phyloP scores from a whole-genome alignment of 2,888 invertebrate genomes.

The Sesamia inferens region DNA sequence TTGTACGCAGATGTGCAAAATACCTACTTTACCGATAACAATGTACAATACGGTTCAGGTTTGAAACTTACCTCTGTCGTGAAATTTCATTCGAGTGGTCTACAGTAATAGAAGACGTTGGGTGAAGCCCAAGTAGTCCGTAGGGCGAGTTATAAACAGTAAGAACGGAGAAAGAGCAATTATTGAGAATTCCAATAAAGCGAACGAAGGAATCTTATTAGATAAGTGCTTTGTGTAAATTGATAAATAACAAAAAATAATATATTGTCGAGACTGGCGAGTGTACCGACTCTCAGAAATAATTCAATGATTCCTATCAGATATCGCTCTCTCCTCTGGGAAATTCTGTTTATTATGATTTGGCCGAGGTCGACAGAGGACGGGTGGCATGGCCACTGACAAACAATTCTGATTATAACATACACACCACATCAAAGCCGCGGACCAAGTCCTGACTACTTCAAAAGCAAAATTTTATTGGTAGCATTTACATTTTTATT shows the following conservation, averaged over 20 bases:
- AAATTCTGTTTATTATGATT: slow-evolving; percentile 79
- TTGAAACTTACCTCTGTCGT: slow-evolving; percentile 15
- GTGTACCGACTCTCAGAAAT: slow-evolving; percentile 61
- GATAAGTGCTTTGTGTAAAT: slow-evolving; percentile 55
- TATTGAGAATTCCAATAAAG: slow-evolving; percentile 49
- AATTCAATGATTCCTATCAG: slow-evolving; percentile 78
- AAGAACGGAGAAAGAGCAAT: slow-evolving; percentile 48
- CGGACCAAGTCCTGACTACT: slow-evolving; percentile 75
- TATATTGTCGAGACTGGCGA: slow-evolving; percentile 37
- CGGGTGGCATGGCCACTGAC: slow-evolving; percentile 70
- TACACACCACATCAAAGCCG: slow-evolving; percentile 85
- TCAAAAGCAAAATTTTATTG: slow-evolving; percentile 89
- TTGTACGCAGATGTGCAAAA: slow-evolving; percentile 72
- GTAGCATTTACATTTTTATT: slow-evolving; percentile 89
- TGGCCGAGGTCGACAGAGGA: slow-evolving; percentile 62
- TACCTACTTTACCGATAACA: slow-evolving; percentile 60
- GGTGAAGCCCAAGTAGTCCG: slow-evolving; percentile 4
- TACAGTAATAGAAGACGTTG: slow-evolving; percentile 6
- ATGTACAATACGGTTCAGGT: slow-evolving; percentile 30
- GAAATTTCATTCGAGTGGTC: slow-evolving; percentile 17
- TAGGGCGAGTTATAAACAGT: slow-evolving; percentile 29
- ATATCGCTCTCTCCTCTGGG: slow-evolving; percentile 72
- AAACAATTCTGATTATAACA: slow-evolving; percentile 82
- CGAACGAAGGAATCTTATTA: slow-evolving; percentile 48
- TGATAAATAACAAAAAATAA: slow-evolving; percentile 62